Conservation (phyloP, 53 echinoderm and acorn worm species). For the Pentamera pediparva region DNA sequence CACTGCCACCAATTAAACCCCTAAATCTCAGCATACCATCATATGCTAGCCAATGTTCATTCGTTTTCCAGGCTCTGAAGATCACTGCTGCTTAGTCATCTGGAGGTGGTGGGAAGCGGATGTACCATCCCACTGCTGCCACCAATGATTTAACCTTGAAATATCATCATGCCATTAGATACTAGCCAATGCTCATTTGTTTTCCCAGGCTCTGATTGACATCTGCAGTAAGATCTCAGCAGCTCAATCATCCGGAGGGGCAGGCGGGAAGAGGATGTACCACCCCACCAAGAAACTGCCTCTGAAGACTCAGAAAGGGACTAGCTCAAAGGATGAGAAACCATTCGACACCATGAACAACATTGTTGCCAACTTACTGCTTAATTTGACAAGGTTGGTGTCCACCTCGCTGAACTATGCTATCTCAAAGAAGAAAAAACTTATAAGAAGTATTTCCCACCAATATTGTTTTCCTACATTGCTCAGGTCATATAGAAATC, state of each 20-base stretch:
- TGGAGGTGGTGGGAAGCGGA: too few relatives aligned
- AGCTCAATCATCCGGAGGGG: conserved; percentile 58
- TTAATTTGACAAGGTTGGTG: conserved; percentile 74
- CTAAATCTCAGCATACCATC: too few relatives aligned
- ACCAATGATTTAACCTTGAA: too few relatives aligned
- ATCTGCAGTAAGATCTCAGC: conserved; percentile 80
- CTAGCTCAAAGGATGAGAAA: conserved; percentile 47
- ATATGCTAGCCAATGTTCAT: too few relatives aligned
- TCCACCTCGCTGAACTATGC: background rate
- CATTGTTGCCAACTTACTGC: conserved; percentile 85
- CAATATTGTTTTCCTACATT: too few relatives aligned
- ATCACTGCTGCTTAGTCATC: too few relatives aligned
- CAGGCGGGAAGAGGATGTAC: conserved; percentile 57
- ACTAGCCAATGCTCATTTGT: too few relatives aligned
- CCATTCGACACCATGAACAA: conserved; percentile 97
- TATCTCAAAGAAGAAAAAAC: background rate
- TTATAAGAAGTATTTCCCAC: background rate
- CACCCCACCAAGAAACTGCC: conserved; percentile 7
- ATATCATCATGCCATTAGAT: too few relatives aligned
- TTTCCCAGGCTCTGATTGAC: conserved; percentile 61
- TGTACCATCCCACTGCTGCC: too few relatives aligned
- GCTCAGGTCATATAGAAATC: too few relatives aligned
- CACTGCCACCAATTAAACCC: too few relatives aligned
- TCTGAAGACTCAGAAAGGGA: background rate
- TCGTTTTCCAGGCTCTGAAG: too few relatives aligned